These are phyloP conservation scores for Mallotus villosus DNA, from an alignment of 2,797 vertebrate genomes.

Conservation along the genomic window DNA sequence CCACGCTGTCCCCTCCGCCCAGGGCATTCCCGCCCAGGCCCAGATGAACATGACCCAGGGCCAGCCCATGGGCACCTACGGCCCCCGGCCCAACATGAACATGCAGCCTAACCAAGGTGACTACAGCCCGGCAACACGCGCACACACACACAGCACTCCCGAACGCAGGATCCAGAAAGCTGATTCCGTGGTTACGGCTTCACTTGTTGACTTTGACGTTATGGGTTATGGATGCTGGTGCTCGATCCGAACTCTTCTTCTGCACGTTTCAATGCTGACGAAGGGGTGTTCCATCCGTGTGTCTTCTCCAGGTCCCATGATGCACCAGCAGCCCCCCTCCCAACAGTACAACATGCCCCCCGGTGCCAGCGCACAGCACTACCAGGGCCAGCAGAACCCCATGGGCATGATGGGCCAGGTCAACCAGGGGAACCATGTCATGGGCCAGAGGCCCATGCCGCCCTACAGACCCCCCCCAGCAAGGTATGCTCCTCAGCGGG, in stretches of 20 bases:
- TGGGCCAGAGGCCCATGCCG: conserved; percentile 97
- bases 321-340: conserved; percentile 96
- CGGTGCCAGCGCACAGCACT: conserved; percentile 91
- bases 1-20: conserved; percentile 91
- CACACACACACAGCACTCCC: no score
- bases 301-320: conserved; percentile 86
- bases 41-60: conserved; percentile 98
- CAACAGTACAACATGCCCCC: conserved; percentile 97
- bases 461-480: conserved; percentile 95
- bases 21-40: conserved; percentile 92
- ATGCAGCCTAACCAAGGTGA: conserved; percentile 96
- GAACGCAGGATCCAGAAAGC: no score
- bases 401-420: conserved; percentile 98
- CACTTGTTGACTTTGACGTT: no score
- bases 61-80: conserved; percentile 94
- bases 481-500: conserved; percentile 80
- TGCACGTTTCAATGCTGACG: no score
- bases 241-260: no score
- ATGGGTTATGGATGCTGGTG: no score
- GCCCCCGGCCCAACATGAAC: conserved; percentile 95
- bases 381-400: conserved; percentile 95
- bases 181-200: no score
- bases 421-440: conserved; percentile 95
- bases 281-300: not conserved
- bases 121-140: conserved; percentile 14